Conservation (phyloP, 2,797 vertebrate genomes). For the Leptoclinus maculatus region DNA sequence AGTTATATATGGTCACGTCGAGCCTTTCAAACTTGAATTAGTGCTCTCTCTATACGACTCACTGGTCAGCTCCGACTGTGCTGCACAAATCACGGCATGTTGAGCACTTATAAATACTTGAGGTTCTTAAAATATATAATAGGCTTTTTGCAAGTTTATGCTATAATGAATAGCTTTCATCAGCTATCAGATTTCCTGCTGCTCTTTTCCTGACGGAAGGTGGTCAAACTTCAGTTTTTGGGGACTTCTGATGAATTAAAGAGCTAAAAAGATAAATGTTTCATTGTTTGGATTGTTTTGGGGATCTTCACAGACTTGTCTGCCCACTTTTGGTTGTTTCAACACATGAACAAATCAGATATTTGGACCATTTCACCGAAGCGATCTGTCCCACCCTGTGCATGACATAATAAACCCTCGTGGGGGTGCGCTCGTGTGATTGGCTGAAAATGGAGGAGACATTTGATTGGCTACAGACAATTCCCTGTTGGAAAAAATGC, state of each 20-base stretch:
- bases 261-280: too few species aligned
- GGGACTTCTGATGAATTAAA: not conserved
- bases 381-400: too few species aligned
- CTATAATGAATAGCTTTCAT: not conserved
- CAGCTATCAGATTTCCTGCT: not conserved
- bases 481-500: not conserved
- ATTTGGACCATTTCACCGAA: too few species aligned
- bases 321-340: too few species aligned
- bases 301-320: too few species aligned
- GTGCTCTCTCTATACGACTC: slow-evolving; percentile 7
- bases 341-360: too few species aligned
- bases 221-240: too few species aligned
- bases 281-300: too few species aligned
- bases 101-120: slow-evolving; percentile 12
- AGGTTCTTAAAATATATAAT: not conserved
- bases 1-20: slow-evolving; percentile 3
- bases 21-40: slow-evolving; percentile 31
- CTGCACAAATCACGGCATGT: slow-evolving; percentile 1
- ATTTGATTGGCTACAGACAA: not conserved
- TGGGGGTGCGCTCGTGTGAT: too few species aligned
- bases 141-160: not conserved
- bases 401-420: too few species aligned
- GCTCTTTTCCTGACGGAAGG: too few species aligned
- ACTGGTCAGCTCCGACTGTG: slow-evolving; percentile 2
- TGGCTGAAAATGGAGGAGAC: not conserved